Percentiles rank a stretch among this genome's conserved stretches.
phyloP scores from a whole-genome alignment of 2,888 invertebrate species.

The Pheosia gnoma region DNA sequence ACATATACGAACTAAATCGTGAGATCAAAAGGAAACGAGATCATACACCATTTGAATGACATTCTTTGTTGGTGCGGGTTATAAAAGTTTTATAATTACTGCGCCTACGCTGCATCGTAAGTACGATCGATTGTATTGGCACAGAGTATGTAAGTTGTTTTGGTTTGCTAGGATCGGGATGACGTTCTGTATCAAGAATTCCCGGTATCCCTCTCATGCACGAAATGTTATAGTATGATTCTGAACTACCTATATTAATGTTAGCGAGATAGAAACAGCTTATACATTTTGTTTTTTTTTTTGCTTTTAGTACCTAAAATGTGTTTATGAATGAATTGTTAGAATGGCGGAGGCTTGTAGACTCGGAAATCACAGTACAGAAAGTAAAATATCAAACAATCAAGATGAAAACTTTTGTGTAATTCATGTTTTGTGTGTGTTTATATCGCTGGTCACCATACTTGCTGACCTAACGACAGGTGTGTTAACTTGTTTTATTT shows the following conservation, averaged over 20 bases:
- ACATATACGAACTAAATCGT: background rate
- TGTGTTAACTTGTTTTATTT: constrained; percentile 44
- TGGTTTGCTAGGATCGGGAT: constrained; percentile 40
- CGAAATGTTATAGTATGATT: constrained; percentile 3
- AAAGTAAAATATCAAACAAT: constrained; percentile 61
- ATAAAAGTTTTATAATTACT: constrained; percentile 5
- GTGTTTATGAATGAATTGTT: constrained; percentile 37
- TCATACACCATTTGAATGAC: background rate
- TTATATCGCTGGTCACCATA: constrained; percentile 84
- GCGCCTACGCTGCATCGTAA: constrained; percentile 46
- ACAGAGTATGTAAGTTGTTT: no score
- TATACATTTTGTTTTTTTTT: constrained; percentile 24
- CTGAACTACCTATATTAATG: constrained; percentile 24
- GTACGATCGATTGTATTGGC: background rate
- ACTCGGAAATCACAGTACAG: constrained; percentile 60
- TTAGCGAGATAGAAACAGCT: constrained; percentile 12
- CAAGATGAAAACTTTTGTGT: constrained; percentile 79
- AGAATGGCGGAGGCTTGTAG: constrained; percentile 79
- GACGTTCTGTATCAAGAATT: constrained; percentile 28
- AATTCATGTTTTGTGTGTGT: constrained; percentile 80
- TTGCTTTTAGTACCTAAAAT: constrained; percentile 9
- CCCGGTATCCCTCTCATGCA: background rate
- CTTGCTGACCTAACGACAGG: constrained; percentile 85
- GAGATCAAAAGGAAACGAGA: background rate
- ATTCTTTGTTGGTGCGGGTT: background rate